Base-by-base conservation (phyloP, 53 echinoderm and acorn worm genomes). In the Pentamera pediparva region DNA sequence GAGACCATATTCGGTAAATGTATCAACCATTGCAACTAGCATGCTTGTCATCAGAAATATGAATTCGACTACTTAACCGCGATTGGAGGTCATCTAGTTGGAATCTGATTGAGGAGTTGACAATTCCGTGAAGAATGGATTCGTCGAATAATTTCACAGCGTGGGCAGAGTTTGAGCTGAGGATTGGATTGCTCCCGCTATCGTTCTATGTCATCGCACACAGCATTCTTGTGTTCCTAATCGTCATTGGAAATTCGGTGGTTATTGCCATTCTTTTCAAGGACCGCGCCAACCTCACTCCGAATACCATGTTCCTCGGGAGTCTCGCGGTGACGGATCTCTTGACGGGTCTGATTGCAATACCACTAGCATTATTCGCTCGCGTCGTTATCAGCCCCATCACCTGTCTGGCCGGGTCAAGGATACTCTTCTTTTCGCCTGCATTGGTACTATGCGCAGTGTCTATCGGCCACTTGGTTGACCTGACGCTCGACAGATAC, bases 291-390 rank as follows among this genome's bases (percentile, higher is more conserved):
- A 18, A 32, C 9, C 55, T 10, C 28, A 62, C 63, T 5, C 73
- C 73, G 27, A 72, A 72, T 54, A 52, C 51, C 17, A 34, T 53
- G 19, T 72, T 72, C 12, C 33, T 72, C 17, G 33, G 52, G 13
- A 49, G 73, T 54, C 54, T 72, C 6, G 73, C 73, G 4, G 52
- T 72, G 9, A 54, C 55, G 15, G 73, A 72, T 53, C 6, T 72
- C 15, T 49, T 72, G 1, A 72, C 73, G 2, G 73, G 73, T 22
- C 54, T 72, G 6, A 33, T 72, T 24, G 73, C 73, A 5, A 35
- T 72, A 21, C 73, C 73, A 10, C 18, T 37, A n/a, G 53, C 52
- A 32, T 21, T 72, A 33, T 53, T 54, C 24, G 73, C 33, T 4
- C 37, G 73, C 28, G 55, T 72, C 13, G 19, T 72, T 22, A 72